phyloP scores from a whole-genome alignment of 2,888 invertebrate genomes.

The Lycaena phlaeas region DNA sequence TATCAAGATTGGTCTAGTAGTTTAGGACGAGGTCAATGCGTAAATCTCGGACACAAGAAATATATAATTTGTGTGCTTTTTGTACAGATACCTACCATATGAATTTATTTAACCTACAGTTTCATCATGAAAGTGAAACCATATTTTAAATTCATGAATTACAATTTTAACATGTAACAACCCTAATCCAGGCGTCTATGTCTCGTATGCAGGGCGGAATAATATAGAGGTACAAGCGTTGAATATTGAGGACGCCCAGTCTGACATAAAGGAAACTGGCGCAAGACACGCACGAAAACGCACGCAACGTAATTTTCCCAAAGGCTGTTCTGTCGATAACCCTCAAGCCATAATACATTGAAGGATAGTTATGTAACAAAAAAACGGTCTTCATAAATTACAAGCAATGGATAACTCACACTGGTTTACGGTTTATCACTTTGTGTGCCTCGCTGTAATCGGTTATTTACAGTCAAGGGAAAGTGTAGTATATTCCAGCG shows the following conservation, averaged over 20 bases:
- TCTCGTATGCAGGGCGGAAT: conserved; percentile 54
- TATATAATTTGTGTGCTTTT: no score
- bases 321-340: neutral
- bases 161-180: neutral
- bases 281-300: conserved; percentile 56
- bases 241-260: conserved; percentile 62
- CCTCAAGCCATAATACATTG: neutral
- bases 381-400: neutral
- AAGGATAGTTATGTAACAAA: neutral
- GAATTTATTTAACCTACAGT: no score
- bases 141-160: neutral
- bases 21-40: no score
- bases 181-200: conserved; percentile 12
- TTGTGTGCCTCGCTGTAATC: neutral
- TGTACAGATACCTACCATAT: no score
- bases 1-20: no score
- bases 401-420: neutral
- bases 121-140: neutral
- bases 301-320: conserved; percentile 40
- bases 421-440: neutral
- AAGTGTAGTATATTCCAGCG: conserved; percentile 22
- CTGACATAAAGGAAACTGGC: conserved; percentile 54
- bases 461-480: conserved; percentile 19
- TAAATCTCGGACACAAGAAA: no score
- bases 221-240: conserved; percentile 57